Percentiles rank a stretch among this genome's conserved stretches.
phyloP scores from a whole-genome alignment of 2,797 vertebrate genomes.

The Squalus acanthias region DNA sequence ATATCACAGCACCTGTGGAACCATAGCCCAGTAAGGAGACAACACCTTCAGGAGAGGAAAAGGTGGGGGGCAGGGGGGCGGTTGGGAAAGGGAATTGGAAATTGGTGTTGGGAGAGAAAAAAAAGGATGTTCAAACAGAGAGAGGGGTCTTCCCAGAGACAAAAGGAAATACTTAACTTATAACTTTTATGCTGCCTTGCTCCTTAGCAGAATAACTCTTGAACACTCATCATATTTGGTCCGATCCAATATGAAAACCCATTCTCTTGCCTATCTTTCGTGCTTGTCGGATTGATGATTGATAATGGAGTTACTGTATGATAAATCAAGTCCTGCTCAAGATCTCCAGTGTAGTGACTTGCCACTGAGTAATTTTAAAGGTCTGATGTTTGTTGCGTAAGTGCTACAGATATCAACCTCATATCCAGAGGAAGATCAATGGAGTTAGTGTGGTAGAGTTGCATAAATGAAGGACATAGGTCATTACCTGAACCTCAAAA shows the following conservation, averaged over 20 bases:
- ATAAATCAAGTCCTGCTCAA: background rate
- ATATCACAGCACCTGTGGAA: too few species aligned
- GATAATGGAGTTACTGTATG: background rate
- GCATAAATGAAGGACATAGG: background rate
- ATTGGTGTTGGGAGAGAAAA: background rate
- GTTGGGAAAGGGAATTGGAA: background rate
- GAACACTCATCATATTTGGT: background rate
- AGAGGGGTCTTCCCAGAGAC: background rate
- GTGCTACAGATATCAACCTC: background rate
- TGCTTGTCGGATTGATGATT: background rate
- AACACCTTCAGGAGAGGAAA: background rate
- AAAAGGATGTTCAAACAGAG: background rate
- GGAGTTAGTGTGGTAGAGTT: background rate
- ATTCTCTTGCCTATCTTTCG: background rate
- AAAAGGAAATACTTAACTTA: background rate
- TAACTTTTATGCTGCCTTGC: background rate
- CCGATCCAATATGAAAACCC: background rate
- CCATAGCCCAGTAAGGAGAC: too few species aligned
- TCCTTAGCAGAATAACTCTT: background rate
- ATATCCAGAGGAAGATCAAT: too few species aligned
- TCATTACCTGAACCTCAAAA: background rate
- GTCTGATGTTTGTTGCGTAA: background rate
- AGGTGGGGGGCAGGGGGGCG: too few species aligned
- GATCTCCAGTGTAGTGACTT: too few species aligned
- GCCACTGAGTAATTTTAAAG: background rate